These are phyloP conservation scores for Enteromius mattozi DNA, from an alignment of 2,797 vertebrate species.

Conservation along the genomic window DNA sequence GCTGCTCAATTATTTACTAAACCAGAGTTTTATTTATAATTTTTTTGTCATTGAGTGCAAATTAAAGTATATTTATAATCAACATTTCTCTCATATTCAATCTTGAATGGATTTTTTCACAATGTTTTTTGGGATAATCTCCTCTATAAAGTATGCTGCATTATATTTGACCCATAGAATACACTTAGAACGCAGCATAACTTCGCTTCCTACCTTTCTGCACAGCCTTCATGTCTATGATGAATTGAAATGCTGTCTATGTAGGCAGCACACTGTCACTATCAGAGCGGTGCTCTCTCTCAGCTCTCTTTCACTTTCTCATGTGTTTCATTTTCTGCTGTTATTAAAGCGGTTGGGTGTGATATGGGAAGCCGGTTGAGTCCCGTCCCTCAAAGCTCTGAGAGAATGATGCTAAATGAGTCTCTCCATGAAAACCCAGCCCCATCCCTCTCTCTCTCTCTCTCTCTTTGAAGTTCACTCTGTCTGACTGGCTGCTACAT, in stretches of 20 bases:
- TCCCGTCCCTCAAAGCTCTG: conserved; percentile 30
- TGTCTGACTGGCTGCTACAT: conserved; percentile 28
- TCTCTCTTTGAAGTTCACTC: conserved; percentile 35
- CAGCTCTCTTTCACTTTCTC: background rate
- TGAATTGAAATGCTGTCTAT: background rate
- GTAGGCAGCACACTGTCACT: background rate
- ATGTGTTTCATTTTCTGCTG: conserved; percentile 40
- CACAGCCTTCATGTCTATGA: background rate
- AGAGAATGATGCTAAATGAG: conserved; percentile 36
- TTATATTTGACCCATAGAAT: background rate
- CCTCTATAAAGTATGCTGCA: background rate
- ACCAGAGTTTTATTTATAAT: background rate
- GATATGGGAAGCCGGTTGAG: conserved; percentile 33
- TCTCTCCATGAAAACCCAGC: conserved; percentile 16
- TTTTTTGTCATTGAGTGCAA: no score
- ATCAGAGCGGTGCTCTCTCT: background rate
- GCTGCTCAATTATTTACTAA: background rate
- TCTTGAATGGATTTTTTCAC: background rate
- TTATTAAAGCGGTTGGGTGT: conserved; percentile 37
- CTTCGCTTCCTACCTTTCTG: background rate
- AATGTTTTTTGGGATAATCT: background rate
- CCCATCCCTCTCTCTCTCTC: background rate
- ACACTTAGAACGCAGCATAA: background rate
- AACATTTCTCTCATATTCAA: background rate
- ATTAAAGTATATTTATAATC: background rate